phyloP scores from a whole-genome alignment of 1,140 invertebrate species.

The Neocloeon triangulifer region DNA sequence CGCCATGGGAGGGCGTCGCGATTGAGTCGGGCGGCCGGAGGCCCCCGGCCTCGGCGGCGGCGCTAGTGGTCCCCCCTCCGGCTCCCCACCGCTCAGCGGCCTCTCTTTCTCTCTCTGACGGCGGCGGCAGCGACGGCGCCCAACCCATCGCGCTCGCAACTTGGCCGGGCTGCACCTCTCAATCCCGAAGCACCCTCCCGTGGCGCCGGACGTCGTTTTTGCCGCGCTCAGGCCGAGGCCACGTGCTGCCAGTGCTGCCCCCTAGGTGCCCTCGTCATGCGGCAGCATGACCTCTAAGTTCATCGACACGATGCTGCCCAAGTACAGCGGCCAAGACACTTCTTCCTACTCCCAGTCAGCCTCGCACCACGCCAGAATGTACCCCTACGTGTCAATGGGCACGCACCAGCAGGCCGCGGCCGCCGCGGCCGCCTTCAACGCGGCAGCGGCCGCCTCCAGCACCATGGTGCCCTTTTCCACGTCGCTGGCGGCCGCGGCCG shows the following conservation, averaged over 20 bases:
- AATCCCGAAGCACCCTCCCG: neutral
- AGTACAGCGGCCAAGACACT: slow-evolving; percentile 36
- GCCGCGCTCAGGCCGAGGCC: too few species aligned
- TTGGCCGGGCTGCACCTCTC: neutral
- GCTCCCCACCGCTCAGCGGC: neutral
- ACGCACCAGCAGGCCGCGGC: slow-evolving; percentile 43
- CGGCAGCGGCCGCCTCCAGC: slow-evolving; percentile 30
- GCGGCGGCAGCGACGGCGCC: neutral
- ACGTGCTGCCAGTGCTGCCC: too few species aligned
- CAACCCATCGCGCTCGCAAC: neutral
- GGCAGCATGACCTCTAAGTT: slow-evolving; percentile 81
- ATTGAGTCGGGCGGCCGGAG: slow-evolving; percentile 1
- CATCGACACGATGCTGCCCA: slow-evolving; percentile 90
- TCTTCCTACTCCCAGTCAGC: too few species aligned
- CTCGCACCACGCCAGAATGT: slow-evolving; percentile 33
- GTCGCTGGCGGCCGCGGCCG: slow-evolving; percentile 34
- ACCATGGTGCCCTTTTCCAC: slow-evolving; percentile 20
- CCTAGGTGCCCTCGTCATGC: too few species aligned
- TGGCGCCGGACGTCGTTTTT: too few species aligned
- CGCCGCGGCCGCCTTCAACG: slow-evolving; percentile 36
- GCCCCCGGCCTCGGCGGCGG: slow-evolving; percentile 1
- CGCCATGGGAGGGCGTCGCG: neutral
- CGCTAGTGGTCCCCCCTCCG: neutral
- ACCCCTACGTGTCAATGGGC: slow-evolving; percentile 41
- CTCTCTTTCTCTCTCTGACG: neutral